Evolutionary conservation across 2,888 invertebrate genomes (phyloP).

Genomic region (Drosophila affinis): DNA sequence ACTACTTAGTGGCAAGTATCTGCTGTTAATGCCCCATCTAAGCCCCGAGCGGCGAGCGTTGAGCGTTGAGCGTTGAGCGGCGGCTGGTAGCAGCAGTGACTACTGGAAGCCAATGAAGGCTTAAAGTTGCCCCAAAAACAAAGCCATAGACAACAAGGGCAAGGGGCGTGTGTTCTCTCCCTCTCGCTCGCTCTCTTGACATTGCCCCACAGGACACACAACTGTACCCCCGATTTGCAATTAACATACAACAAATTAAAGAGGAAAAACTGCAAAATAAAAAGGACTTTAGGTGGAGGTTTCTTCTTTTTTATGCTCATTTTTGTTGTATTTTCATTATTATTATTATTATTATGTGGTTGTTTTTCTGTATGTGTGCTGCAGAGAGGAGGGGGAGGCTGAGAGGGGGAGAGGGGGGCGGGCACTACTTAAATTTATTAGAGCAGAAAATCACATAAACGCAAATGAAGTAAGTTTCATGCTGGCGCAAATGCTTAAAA

Average conservation of each 20-base stretch:
- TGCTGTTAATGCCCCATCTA: slow-evolving; percentile 40
- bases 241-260: slow-evolving; percentile 26
- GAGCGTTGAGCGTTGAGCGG: background rate
- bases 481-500: slow-evolving; percentile 69
- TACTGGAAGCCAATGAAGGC: slow-evolving; percentile 14
- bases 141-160: too few relatives aligned
- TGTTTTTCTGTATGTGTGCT: slow-evolving; percentile 15
- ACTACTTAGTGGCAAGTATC: slow-evolving; percentile 39
- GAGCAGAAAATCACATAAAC: slow-evolving; percentile 76
- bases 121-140: slow-evolving; percentile 16
- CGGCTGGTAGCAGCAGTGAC: background rate
- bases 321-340: slow-evolving; percentile 5
- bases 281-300: background rate
- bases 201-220: slow-evolving; percentile 6
- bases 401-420: background rate
- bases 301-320: background rate
- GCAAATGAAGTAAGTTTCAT: slow-evolving; percentile 74
- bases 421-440: slow-evolving; percentile 60
- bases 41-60: slow-evolving; percentile 7
- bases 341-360: slow-evolving; percentile 38
- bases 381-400: background rate
- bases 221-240: background rate
- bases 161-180: too few relatives aligned
- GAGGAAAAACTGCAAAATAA: slow-evolving; percentile 15
- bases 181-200: slow-evolving; percentile 2